These are phyloP conservation scores for Rhizoglyphus robini DNA, from an alignment of 1,140 invertebrate genomes.

Conservation along the genomic window DNA sequence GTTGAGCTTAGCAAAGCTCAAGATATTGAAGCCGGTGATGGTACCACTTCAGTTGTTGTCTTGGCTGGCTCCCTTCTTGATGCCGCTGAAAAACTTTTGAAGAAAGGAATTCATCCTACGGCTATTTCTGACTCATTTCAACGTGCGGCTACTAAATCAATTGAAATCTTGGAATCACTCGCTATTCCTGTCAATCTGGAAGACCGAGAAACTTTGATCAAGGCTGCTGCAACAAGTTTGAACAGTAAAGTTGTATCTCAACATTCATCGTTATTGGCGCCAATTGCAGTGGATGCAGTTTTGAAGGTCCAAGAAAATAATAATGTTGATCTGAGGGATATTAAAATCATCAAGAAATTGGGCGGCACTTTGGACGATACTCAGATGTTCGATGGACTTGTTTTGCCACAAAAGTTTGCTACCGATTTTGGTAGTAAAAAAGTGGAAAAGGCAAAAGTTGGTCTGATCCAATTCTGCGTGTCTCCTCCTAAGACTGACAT, in stretches of 20 bases:
- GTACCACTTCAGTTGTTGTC: slow-evolving; percentile 93
- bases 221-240: slow-evolving; percentile 89
- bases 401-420: slow-evolving; percentile 76
- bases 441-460: slow-evolving; percentile 96
- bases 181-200: slow-evolving; percentile 68
- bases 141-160: slow-evolving; percentile 64
- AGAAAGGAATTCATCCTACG: slow-evolving; percentile 91
- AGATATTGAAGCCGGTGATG: slow-evolving; percentile 97
- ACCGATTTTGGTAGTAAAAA: slow-evolving; percentile 72
- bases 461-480: slow-evolving; percentile 97
- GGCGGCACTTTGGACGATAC: slow-evolving; percentile 97
- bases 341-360: slow-evolving; percentile 88
- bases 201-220: slow-evolving; percentile 73
- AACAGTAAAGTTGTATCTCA: slow-evolving; percentile 93
- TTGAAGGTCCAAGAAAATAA: slow-evolving; percentile 61
- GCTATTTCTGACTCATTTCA: slow-evolving; percentile 94
- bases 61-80: slow-evolving; percentile 88
- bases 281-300: slow-evolving; percentile 93
- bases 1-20: slow-evolving; percentile 96
- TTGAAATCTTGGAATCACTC: slow-evolving; percentile 72
- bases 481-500: slow-evolving; percentile 99
- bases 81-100: slow-evolving; percentile 78
- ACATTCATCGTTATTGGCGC: slow-evolving; percentile 82
- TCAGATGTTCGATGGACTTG: slow-evolving; percentile 82
- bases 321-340: slow-evolving; percentile 64